Conservation (phyloP, 2,888 invertebrate species). For the Cephus spinipes region DNA sequence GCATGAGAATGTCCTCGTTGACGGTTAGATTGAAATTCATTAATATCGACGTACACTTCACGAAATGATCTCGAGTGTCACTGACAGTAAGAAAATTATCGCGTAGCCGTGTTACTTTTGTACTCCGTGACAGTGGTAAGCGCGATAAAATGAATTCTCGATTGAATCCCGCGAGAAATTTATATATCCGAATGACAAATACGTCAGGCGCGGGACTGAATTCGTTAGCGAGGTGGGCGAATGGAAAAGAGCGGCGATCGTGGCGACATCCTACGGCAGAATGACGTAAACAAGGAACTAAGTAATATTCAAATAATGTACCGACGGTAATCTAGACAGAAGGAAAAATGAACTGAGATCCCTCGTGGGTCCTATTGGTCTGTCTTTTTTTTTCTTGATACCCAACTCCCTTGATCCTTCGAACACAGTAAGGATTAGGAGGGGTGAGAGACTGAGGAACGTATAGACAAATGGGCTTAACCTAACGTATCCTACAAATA, state of each 20-base stretch:
- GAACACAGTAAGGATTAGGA: background rate
- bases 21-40: conserved; percentile 3
- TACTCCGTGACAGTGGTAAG: background rate
- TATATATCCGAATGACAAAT: background rate
- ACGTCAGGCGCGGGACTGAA: too few relatives aligned
- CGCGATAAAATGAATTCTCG: background rate
- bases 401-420: background rate
- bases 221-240: background rate
- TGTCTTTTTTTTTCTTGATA: background rate
- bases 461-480: too few relatives aligned
- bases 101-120: background rate
- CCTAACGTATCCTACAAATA: too few relatives aligned
- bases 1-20: conserved; percentile 1
- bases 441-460: background rate
- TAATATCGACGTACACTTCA: background rate
- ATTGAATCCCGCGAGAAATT: background rate
- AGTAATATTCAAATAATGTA: background rate
- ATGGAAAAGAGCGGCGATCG: background rate
- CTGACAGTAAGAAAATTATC: background rate
- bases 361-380: background rate
- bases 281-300: background rate
- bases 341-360: background rate
- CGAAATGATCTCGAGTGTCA: background rate
- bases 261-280: background rate
- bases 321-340: background rate